Conservation (phyloP, 2,888 invertebrate species). For the Rhabditoides inermis region DNA sequence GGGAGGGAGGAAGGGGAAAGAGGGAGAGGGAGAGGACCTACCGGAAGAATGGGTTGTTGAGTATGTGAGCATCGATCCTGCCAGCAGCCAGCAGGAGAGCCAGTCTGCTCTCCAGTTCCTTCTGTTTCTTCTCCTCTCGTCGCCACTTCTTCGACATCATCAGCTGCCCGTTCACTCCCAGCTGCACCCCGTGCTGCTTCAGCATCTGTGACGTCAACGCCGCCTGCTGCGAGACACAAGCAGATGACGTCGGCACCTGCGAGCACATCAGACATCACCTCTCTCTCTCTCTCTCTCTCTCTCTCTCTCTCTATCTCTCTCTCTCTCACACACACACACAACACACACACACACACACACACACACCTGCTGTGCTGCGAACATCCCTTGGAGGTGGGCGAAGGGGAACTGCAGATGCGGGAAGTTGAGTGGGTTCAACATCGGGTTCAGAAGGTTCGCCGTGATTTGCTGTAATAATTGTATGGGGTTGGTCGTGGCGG, state of each 20-base stretch:
- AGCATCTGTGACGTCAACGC: slow-evolving; percentile 4
- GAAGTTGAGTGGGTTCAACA: too few relatives aligned
- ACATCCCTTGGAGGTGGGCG: too few relatives aligned
- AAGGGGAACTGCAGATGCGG: too few relatives aligned
- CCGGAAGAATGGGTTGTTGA: background rate
- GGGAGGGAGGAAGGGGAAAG: slow-evolving; percentile 1
- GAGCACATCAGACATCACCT: slow-evolving; percentile 10
- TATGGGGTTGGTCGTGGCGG: too few relatives aligned
- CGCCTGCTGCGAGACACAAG: too few relatives aligned
- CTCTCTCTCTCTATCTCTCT: too few relatives aligned
- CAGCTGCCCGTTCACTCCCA: slow-evolving; percentile 21
- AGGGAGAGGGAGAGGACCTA: background rate
- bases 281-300: too few relatives aligned
- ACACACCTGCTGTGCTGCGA: too few relatives aligned
- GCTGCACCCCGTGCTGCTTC: slow-evolving; percentile 14
- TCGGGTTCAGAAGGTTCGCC: too few relatives aligned
- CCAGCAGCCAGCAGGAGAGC: slow-evolving; percentile 13
- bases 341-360: too few relatives aligned
- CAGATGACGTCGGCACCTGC: slow-evolving; percentile 7
- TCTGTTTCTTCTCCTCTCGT: slow-evolving; percentile 37
- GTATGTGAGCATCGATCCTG: background rate
- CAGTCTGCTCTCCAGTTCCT: slow-evolving; percentile 23
- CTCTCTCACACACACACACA: too few relatives aligned
- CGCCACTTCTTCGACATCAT: slow-evolving; percentile 39
- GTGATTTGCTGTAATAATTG: too few relatives aligned